Conservation (phyloP, 1,140 invertebrate genomes). For the honey bee (Apis mellifera) region DNA sequence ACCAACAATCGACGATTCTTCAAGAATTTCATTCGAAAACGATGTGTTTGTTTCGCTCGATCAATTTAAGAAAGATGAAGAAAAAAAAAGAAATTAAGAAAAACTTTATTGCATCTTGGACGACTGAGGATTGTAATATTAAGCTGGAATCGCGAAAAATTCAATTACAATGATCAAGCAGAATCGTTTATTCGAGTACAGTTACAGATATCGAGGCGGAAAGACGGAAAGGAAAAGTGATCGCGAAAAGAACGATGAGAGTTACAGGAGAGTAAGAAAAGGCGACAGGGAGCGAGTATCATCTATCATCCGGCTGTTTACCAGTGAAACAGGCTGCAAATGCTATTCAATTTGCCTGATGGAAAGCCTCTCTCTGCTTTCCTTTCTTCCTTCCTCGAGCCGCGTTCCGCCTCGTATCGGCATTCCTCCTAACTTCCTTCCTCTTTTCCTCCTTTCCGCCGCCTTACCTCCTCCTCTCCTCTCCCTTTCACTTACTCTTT, state of each 20-base stretch:
- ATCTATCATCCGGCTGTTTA: constrained; percentile 71
- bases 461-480: constrained; percentile 31
- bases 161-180: neutral
- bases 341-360: constrained; percentile 73
- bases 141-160: no score
- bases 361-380: constrained; percentile 64
- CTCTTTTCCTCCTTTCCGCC: constrained; percentile 40
- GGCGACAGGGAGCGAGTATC: constrained; percentile 50
- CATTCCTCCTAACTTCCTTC: constrained; percentile 59
- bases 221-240: constrained; percentile 25
- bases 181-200: neutral
- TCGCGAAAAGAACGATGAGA: constrained; percentile 29
- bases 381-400: constrained; percentile 26
- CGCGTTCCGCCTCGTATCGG: constrained; percentile 43
- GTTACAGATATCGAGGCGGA: neutral
- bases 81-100: no score
- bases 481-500: constrained; percentile 41
- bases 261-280: constrained; percentile 40
- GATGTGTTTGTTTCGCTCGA: no score
- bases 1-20: no score
- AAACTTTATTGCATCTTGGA: no score
- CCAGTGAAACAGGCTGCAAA: constrained; percentile 67
- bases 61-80: no score
- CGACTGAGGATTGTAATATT: no score
- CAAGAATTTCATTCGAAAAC: no score